A percentile compares a stretch with the other conserved stretches of the same genome.
Conservation (phyloP, 2,888 invertebrate species). For the Cataglyphis cursor region DNA sequence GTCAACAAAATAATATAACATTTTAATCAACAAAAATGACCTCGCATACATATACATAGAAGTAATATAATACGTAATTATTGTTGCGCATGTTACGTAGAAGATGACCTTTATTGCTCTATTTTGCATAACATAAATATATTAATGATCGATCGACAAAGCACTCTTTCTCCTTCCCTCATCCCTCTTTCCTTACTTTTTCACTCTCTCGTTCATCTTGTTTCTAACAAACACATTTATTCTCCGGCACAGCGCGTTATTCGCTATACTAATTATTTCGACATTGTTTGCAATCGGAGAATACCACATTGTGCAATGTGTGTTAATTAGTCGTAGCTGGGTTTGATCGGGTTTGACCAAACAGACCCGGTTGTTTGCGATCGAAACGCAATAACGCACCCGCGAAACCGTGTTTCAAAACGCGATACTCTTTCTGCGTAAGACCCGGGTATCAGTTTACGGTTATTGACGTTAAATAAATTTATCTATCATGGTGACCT, state of each 20-base stretch:
- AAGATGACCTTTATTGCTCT: neutral
- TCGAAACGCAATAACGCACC: conserved; percentile 64
- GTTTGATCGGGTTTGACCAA: conserved; percentile 67
- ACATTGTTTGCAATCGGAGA: conserved; percentile 62
- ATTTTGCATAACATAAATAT: neutral
- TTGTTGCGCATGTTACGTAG: neutral
- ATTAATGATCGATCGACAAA: neutral
- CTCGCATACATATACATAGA: neutral
- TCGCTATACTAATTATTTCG: conserved; percentile 65
- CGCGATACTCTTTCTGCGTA: neutral
- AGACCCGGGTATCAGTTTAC: conserved; percentile 19
- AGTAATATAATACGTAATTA: neutral
- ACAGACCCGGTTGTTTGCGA: conserved; percentile 68
- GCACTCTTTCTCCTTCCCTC: neutral
- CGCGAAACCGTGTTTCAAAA: conserved; percentile 15
- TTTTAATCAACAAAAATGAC: neutral
- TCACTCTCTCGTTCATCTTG: neutral
- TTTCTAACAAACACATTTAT: conserved; percentile 56
- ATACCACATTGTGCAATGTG: conserved; percentile 36
- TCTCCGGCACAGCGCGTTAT: conserved; percentile 24
- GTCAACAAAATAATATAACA: neutral
- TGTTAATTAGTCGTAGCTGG: conserved; percentile 71
- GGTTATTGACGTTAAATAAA: conserved; percentile 1
- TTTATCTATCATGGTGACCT: neutral
- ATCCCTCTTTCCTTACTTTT: neutral